These are phyloP conservation scores for Diogma glabrata DNA, from an alignment of 2,888 invertebrate species.

Conservation along the genomic window DNA sequence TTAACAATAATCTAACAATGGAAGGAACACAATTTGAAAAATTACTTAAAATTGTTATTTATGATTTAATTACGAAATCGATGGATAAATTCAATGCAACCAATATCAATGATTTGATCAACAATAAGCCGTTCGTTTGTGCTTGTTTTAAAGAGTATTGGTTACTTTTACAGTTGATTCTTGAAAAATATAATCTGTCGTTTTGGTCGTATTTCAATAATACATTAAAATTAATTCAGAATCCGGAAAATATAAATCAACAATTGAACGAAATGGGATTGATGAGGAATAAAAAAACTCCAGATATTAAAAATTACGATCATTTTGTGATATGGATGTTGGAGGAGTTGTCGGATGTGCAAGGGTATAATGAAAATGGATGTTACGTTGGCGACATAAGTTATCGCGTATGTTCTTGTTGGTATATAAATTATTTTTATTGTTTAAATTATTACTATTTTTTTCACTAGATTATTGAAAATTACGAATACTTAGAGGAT, in stretches of 20 bases:
- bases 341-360: slow-evolving; percentile 30
- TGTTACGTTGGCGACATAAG: slow-evolving; percentile 26
- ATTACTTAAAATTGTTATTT: neutral
- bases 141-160: slow-evolving; percentile 46
- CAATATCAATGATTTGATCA: slow-evolving; percentile 33
- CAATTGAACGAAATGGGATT: slow-evolving; percentile 1
- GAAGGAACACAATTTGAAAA: slow-evolving; percentile 3
- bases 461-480: slow-evolving; percentile 13
- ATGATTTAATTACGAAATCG: slow-evolving; percentile 3
- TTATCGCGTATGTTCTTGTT: too few species aligned
- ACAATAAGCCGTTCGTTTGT: slow-evolving; percentile 43
- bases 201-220: slow-evolving; percentile 39
- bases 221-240: slow-evolving; percentile 26
- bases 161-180: slow-evolving; percentile 39
- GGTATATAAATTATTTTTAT: neutral
- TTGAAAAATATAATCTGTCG: slow-evolving; percentile 29
- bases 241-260: slow-evolving; percentile 19
- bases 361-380: slow-evolving; percentile 32
- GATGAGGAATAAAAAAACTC: neutral
- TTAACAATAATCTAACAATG: neutral
- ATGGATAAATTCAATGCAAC: slow-evolving; percentile 21
- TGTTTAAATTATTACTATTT: neutral
- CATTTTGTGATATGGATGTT: slow-evolving; percentile 29
- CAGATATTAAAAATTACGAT: slow-evolving; percentile 20
- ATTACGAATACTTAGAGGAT: slow-evolving; percentile 38